These are phyloP conservation scores for Orthonyx spaldingii DNA, from an alignment of 2,113 vertebrate genomes.

Conservation along the genomic window DNA sequence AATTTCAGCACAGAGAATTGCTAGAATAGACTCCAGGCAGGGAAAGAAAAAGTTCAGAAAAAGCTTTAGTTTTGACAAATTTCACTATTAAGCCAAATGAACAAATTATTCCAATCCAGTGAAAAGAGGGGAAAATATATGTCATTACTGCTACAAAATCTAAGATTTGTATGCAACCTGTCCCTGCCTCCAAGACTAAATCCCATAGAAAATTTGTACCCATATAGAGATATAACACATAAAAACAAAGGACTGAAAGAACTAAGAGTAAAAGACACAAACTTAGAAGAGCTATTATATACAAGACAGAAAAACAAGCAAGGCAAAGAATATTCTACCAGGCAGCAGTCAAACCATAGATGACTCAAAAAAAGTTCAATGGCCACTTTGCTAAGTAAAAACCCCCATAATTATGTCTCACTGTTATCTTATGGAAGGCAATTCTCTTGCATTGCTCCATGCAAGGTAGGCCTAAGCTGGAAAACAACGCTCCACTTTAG, in stretches of 20 bases:
- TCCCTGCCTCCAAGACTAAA: background rate
- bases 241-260: background rate
- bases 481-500: background rate
- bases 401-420: background rate
- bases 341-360: background rate
- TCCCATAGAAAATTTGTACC: background rate
- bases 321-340: background rate
- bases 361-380: background rate
- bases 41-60: background rate
- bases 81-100: background rate
- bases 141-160: background rate
- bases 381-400: background rate
- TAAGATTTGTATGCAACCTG: background rate
- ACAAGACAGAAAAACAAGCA: background rate
- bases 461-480: background rate
- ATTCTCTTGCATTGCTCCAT: background rate
- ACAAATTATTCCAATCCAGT: background rate
- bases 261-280: background rate
- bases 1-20: background rate
- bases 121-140: background rate
- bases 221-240: background rate
- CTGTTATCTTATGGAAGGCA: background rate
- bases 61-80: constrained; percentile 10
- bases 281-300: background rate
- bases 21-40: background rate